Evolutionary conservation across 2,113 vertebrate species (phyloP).

Genomic region (Loxodonta africana): DNA sequence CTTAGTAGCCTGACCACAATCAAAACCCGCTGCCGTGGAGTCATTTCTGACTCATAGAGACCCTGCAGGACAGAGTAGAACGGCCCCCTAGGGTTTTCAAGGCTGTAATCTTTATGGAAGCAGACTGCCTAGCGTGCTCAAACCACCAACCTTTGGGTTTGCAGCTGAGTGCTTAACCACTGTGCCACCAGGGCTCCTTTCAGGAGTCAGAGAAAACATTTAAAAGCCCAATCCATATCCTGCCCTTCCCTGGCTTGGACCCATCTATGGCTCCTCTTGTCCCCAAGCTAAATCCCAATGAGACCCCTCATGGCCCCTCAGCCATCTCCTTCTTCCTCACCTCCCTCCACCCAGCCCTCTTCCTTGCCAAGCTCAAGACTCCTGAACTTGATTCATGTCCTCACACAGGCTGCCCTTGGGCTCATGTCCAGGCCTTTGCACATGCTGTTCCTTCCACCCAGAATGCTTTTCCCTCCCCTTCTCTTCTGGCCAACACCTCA

Average conservation of each 20-base stretch:
- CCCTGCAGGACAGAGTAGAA: neutral
- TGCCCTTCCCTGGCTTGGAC: neutral
- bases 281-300: neutral
- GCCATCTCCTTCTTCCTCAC: too few relatives aligned
- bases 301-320: fast-evolving
- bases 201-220: neutral
- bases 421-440: neutral
- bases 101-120: neutral
- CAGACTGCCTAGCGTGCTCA: neutral
- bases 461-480: neutral
- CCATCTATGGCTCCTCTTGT: neutral
- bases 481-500: neutral
- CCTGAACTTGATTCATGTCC: neutral
- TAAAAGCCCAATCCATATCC: neutral
- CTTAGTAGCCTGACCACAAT: neutral
- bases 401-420: too few relatives aligned
- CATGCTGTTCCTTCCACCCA: neutral
- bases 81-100: neutral
- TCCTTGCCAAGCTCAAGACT: neutral
- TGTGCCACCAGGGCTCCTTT: neutral
- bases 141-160: neutral
- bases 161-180: neutral
- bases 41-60: neutral
- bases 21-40: neutral
- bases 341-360: neutral